Evolutionary conservation across 2,113 vertebrate genomes (phyloP), one percentile per base, ranked within the genome.

Genomic region (Burhinus bistriatus): DNA sequence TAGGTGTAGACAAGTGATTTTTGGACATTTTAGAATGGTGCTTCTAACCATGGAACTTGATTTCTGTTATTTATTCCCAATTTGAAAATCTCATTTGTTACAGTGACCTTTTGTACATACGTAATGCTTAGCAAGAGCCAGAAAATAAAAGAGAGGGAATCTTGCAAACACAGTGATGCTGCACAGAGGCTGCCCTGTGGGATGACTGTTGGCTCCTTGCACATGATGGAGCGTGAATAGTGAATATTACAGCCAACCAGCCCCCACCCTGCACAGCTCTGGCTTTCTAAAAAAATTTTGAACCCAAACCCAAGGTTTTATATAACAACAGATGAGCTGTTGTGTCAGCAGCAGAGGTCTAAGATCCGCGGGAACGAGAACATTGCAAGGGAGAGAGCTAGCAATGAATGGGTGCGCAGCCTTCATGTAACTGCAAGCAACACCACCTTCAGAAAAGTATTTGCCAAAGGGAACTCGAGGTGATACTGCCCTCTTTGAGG

Each of bases 1-100:
- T 32, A 54, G 45, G 36, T 36, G 59, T 76, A 94, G 83, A 79
- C 2, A 66, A 22, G 9, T 75, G 21, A 52, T 71, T 77, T 94
- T 61, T 68, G 51, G 83, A 79, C 51, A 78, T 54, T 64, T 65
- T 38, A 54, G n/a, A 83, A 73, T 34, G 40, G n/a, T 86, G 70
- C 55, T 95, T 92, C 82, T 32, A 90, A 77, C 40, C 34, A 72
- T 21, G 38, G 55, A 87, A 57, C 42, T 82, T 85, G 49, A 52
- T 82, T 96, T 94, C 83, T 52, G 27, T 61, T 78, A 59, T 44
- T 96, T 93, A 54, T 91, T 72, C 75, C 34, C 29, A 45, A 3
- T 25, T 4, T 54, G 87, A 81, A 91, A 40, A 21, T 23, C 25
- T 17, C 19, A 38, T 77, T 64, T 80, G 16, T 88, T 85, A 59